Evolutionary conservation across 2,888 invertebrate genomes (phyloP), one percentile per base, ranked within the genome.

Genomic region (Dicyrtomina minuta): DNA sequence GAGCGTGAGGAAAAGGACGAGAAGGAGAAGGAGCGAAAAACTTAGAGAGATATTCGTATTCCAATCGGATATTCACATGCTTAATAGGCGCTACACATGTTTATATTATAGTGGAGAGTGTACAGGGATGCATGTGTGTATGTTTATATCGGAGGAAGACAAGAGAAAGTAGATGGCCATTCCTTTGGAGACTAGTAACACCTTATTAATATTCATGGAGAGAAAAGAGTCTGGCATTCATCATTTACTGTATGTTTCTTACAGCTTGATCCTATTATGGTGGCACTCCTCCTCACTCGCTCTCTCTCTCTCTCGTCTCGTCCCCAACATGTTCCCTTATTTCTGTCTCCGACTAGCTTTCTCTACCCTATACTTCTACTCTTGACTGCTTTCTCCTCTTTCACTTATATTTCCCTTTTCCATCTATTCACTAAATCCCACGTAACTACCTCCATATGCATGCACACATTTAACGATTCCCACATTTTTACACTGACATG

Each of bases 121-220:
- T 8, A 33, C 4, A 8, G 33, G 4, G 8, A 5, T 33, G 33
- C 33, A 33, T 33, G 33, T 33, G 33, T 33, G 8, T 33, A 33
- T 33, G 33, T 33, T 33, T 33, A 8, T 33, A 33, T 3, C 8
- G 33, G 4, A 33, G 3, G 33, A 33, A 33, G 33, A 33, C 33
- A 33, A 8, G 33, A 33, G 33, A 33, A 33, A 33, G 33, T 33
- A 33, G 33, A 33, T 33, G 33, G 33, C 33, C 33, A 33, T 33
- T 33, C 33, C 33, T 33, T 33, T 33, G 33, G 33, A 33, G 33
- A 33, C 26, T 24, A 46, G 43, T 44, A 61, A 64, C 53, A 64
- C 64, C 64, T 64, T 64, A 64, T 64, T 64, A 64, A 51, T 64
- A 64, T 64, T 64, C 64, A 64, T 64, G 64, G 51, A 64, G 64